phyloP scores from a whole-genome alignment of 2,888 invertebrate genomes.

The Eupelmus urozonus region DNA sequence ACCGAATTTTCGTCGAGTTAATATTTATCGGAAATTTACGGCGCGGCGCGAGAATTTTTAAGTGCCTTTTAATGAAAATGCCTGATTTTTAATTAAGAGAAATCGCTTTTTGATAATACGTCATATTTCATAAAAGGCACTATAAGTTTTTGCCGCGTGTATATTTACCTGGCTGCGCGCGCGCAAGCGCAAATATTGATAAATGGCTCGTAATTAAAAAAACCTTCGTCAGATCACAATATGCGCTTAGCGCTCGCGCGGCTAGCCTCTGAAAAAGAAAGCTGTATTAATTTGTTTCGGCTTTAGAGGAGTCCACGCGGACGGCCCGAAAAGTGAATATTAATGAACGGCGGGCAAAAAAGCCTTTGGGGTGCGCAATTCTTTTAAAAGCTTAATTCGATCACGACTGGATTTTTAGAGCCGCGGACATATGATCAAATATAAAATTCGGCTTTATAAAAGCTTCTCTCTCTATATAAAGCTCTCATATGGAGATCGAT shows the following conservation, averaged over 20 bases:
- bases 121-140: no score
- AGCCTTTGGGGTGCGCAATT: background rate
- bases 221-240: background rate
- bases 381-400: background rate
- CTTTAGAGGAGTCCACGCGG: background rate
- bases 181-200: background rate
- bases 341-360: background rate
- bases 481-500: no score
- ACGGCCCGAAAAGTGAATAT: background rate
- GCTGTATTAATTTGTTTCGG: background rate
- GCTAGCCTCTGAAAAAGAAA: background rate
- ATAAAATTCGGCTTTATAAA: no score
- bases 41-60: background rate
- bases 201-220: background rate
- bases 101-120: background rate
- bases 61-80: background rate
- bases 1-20: background rate
- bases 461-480: no score
- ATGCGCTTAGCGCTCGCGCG: background rate
- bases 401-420: no score
- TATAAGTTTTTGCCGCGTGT: background rate
- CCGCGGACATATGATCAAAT: no score
- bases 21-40: slow-evolving; percentile 8
- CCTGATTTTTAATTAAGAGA: background rate
- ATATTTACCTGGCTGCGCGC: background rate